Evolutionary conservation across 1,140 invertebrate species (phyloP).

Genomic region (Drosophila repleta): DNA sequence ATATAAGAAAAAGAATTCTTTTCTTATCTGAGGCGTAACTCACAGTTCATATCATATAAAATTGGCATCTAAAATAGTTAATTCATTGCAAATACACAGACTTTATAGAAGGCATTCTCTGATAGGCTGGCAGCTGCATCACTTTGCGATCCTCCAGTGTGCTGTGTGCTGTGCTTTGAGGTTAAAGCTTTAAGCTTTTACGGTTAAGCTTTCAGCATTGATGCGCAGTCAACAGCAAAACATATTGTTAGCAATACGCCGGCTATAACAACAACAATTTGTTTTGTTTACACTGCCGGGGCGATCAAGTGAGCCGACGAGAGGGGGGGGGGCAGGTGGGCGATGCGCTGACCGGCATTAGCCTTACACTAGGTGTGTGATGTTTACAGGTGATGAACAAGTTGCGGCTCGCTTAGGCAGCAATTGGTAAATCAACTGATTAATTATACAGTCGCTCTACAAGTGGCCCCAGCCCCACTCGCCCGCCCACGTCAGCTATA

Average conservation of each 20-base stretch:
- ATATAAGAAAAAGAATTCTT: too few species aligned
- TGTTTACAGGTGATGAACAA: constrained; percentile 26
- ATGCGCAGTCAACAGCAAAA: constrained; percentile 33
- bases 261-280: constrained; percentile 14
- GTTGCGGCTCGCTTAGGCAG: constrained; percentile 1
- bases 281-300: constrained; percentile 60
- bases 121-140: not conserved
- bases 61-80: too few species aligned
- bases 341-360: not conserved
- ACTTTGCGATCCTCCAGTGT: constrained; percentile 33
- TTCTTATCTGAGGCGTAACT: too few species aligned
- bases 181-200: constrained; percentile 39
- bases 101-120: too few species aligned
- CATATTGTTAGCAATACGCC: constrained; percentile 26
- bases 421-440: constrained; percentile 35
- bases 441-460: constrained; percentile 59
- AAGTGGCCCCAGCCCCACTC: constrained; percentile 23
- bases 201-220: constrained; percentile 19
- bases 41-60: too few species aligned
- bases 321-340: not conserved
- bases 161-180: constrained; percentile 7
- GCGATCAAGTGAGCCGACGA: constrained; percentile 44
- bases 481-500: constrained; percentile 3
- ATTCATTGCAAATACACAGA: too few species aligned
- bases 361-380: not conserved